These are phyloP conservation scores for Heloderma charlesbogerti DNA, from an alignment of 2,113 vertebrate genomes.

Conservation along the genomic window DNA sequence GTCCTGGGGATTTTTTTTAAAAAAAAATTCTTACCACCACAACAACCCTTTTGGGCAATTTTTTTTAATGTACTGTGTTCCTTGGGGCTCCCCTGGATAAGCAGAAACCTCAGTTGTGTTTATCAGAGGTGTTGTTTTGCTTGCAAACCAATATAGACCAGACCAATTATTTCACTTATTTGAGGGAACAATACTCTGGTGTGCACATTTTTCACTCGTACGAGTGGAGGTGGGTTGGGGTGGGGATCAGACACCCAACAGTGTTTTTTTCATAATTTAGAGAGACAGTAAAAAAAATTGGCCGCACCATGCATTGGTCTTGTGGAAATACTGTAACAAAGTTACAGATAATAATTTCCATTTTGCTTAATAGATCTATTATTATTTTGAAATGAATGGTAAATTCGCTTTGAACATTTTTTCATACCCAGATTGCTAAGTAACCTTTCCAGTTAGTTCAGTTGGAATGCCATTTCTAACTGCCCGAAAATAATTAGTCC, in stretches of 20 bases:
- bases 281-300: not conserved
- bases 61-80: not conserved
- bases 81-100: not conserved
- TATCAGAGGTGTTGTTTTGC: not conserved
- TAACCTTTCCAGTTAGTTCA: not conserved
- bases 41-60: no score
- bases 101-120: not conserved
- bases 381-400: constrained; percentile 11
- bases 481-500: not conserved
- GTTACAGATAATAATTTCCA: not conserved
- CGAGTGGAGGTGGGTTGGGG: not conserved
- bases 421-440: not conserved
- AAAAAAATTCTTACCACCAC: no score
- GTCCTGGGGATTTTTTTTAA: not conserved
- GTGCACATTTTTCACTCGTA: not conserved
- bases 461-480: not conserved
- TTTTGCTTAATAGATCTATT: constrained; percentile 13
- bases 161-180: not conserved
- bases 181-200: not conserved
- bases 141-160: not conserved
- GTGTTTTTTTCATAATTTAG: not conserved
- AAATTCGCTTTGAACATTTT: constrained; percentile 15
- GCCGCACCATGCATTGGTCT: not conserved
- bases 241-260: no score
- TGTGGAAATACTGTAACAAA: not conserved